Conservation (phyloP, 2,797 vertebrate genomes). For the Orestias chungarensis region DNA sequence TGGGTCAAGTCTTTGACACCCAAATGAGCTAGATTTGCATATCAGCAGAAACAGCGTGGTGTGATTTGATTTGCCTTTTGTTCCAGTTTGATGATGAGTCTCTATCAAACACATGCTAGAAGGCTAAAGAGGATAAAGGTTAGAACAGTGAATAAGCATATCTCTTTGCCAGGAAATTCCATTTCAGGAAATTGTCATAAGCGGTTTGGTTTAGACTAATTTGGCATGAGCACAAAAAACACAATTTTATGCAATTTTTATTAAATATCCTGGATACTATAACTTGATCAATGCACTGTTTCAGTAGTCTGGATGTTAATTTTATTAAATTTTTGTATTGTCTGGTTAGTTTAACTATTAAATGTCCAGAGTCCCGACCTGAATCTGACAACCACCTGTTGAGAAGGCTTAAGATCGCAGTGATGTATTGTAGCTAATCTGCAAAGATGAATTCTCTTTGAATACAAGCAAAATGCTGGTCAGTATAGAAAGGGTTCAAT, state of each 20-base stretch:
- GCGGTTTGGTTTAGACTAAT: not conserved
- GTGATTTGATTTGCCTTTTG: conserved; percentile 74
- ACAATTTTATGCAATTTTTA: not conserved
- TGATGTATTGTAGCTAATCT: not conserved
- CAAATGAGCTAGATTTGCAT: conserved; percentile 74
- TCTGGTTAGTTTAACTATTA: not conserved
- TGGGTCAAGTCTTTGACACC: conserved; percentile 64
- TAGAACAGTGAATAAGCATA: not conserved
- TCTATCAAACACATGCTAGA: conserved; percentile 66
- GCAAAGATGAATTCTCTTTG: not conserved
- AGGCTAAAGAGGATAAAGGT: conserved; percentile 27
- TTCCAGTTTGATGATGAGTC: conserved; percentile 65
- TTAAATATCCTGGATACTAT: not conserved
- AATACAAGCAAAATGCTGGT: not conserved
- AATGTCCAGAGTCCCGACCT: not conserved
- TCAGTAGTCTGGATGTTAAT: not conserved
- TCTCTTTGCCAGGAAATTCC: not conserved
- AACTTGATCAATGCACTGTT: not conserved
- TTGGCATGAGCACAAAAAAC: not conserved
- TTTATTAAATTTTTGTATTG: not conserved
- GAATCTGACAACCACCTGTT: not conserved
- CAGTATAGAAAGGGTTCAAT: not conserved
- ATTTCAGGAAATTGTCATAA: not conserved
- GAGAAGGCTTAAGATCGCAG: not conserved
- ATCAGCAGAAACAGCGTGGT: conserved; percentile 70